These are phyloP conservation scores for Gymnocypris eckloni DNA, from an alignment of 2,797 vertebrate species.

Conservation along the genomic window DNA sequence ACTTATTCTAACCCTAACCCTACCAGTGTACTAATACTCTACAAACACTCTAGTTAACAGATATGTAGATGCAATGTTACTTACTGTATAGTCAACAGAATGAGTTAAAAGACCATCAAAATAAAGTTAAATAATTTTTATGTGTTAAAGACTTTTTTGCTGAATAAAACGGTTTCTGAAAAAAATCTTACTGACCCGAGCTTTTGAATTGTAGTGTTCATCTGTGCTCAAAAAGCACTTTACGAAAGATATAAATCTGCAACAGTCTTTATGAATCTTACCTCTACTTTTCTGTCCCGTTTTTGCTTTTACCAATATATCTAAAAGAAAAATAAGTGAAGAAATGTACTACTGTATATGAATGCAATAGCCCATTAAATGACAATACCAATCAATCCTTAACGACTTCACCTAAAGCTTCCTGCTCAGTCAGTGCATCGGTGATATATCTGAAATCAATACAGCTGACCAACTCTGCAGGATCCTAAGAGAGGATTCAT, in stretches of 20 bases:
- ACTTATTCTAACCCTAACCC: too few relatives aligned
- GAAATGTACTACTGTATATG: background rate
- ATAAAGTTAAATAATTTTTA: too few relatives aligned
- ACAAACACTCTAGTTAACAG: too few relatives aligned
- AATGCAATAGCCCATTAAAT: constrained; percentile 11
- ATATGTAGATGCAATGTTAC: too few relatives aligned
- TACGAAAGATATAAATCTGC: background rate
- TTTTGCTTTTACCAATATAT: constrained; percentile 78
- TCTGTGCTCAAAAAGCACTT: background rate
- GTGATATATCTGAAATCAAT: constrained; percentile 87
- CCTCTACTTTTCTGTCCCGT: constrained; percentile 79
- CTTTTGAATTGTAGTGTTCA: background rate
- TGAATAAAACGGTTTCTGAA: background rate
- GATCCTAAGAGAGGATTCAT: constrained; percentile 70
- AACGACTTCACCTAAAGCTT: constrained; percentile 70
- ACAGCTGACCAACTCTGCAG: constrained; percentile 80
- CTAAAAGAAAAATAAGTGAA: constrained; percentile 60
- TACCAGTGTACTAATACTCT: too few relatives aligned
- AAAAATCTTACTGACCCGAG: background rate
- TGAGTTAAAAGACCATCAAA: too few relatives aligned
- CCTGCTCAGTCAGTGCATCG: constrained; percentile 80
- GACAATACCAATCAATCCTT: background rate
- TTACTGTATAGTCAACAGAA: too few relatives aligned
- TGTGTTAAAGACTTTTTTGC: too few relatives aligned
- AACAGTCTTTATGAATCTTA: constrained; percentile 60